Percentiles rank a stretch among this genome's conserved stretches.
phyloP scores from a whole-genome alignment of 2,888 invertebrate genomes.

The Stenodema calcarata region DNA sequence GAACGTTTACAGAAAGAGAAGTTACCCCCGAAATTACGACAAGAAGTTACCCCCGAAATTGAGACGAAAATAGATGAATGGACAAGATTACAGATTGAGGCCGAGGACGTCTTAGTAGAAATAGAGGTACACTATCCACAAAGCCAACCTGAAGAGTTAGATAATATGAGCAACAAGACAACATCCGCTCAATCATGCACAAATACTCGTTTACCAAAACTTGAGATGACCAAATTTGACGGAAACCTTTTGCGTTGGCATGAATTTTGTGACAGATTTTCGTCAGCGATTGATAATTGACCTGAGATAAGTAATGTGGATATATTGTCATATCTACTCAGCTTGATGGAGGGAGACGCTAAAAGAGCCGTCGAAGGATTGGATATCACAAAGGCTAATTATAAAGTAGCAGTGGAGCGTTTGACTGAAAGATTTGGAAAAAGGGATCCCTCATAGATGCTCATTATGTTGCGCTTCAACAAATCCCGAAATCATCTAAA shows the following conservation, averaged over 20 bases:
- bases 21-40: no score
- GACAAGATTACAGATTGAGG: not conserved
- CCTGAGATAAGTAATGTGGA: not conserved
- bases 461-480: not conserved
- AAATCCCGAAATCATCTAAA: not conserved
- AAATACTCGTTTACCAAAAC: not conserved
- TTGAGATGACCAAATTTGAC: not conserved
- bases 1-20: not conserved
- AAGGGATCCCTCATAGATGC: not conserved
- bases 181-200: not conserved
- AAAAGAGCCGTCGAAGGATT: constrained; percentile 4
- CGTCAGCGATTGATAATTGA: not conserved
- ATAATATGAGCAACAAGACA: no score
- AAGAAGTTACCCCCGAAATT: not conserved
- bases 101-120: not conserved
- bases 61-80: not conserved
- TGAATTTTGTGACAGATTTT: constrained; percentile 4
- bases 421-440: constrained; percentile 1
- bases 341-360: not conserved
- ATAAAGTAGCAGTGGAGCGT: not conserved
- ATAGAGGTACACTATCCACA: not conserved
- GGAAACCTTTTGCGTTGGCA: not conserved
- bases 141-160: not conserved
- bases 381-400: not conserved
- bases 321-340: constrained; percentile 1